Conservation (phyloP, 2,888 invertebrate genomes). For the Icerya purchasi region DNA sequence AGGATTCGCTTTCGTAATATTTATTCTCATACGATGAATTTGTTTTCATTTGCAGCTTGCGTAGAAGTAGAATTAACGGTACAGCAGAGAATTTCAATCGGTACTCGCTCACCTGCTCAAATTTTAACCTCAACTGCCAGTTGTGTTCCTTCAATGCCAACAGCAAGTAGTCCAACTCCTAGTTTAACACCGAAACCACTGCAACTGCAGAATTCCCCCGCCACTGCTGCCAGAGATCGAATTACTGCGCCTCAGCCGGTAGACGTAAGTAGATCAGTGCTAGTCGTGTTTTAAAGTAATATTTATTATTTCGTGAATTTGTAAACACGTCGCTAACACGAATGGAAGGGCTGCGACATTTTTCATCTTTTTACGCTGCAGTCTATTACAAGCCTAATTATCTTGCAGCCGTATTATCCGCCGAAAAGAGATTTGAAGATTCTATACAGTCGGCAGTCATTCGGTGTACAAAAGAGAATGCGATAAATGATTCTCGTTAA, state of each 20-base stretch:
- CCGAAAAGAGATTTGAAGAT: too few relatives aligned
- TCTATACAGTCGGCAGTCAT: too few relatives aligned
- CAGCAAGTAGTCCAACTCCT: conserved; percentile 17
- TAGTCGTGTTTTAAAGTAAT: too few relatives aligned
- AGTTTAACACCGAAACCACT: conserved; percentile 23
- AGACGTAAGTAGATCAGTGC: conserved; percentile 55
- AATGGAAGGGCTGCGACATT: too few relatives aligned
- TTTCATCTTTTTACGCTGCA: too few relatives aligned
- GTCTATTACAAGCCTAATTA: too few relatives aligned
- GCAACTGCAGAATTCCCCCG: conserved; percentile 24
- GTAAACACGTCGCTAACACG: too few relatives aligned
- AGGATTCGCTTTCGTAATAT: background rate
- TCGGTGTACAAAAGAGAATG: too few relatives aligned
- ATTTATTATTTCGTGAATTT: too few relatives aligned
- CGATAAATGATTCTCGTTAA: too few relatives aligned
- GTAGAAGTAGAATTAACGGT: conserved; percentile 46
- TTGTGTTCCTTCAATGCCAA: conserved; percentile 9
- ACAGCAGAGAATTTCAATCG: conserved; percentile 31
- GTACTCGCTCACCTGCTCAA: conserved; percentile 7
- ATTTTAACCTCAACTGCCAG: conserved; percentile 3
- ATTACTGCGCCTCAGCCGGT: conserved; percentile 73
- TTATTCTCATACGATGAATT: background rate
- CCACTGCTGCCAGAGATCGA: conserved; percentile 30
- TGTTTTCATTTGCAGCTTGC: conserved; percentile 32
- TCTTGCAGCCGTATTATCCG: too few relatives aligned